Base-by-base conservation (phyloP, 1,140 invertebrate species). In the Drosophila triauraria region DNA sequence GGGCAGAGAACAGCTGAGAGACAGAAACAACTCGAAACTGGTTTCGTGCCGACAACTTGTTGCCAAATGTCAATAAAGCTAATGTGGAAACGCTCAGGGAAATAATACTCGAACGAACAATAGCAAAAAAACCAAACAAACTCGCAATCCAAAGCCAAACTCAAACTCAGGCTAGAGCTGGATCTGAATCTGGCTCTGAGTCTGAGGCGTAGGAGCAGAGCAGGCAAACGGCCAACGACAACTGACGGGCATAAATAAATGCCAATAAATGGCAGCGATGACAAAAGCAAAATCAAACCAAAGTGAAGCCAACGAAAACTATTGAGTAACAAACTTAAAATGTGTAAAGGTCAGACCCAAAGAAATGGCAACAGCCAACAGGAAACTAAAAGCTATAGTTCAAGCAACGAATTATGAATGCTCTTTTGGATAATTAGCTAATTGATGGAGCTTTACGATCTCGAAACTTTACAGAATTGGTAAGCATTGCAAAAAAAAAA, bases 21-120 rank as follows among this genome's bases (percentile, higher is more conserved):
- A 67, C 43, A 72, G 67, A 80, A 74, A 76, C 25, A 53, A 68
- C 75, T 62, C 32, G 38, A 74, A 87, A 87, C 84, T 58, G 75
- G 84, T 87, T 86, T 74, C n/a, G n/a, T 48, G 56, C 61, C 46
- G 70, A 74, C 77, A 74, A 84, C 84, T 78, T 75, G 77, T 84
- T 90, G 77, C 77, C 80, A 87, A 87, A 90, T 87, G 84, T 87
- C 84, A 87, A 87, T 87, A 87, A 87, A 78, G 88, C 63, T 80
- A 90, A 88, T 83, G 69, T 84, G 43, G 58, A 80, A 78, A 80
- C 77, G 65, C 68, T 84, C 67, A 71, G 53, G 67, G 43, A 78
- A 62, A 78, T 46, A 77, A 57, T 69, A 23, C 53, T 56, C 53
- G 53, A 56, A 56, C 47, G 65, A 44, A 76, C 48, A 35, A 72